phyloP scores from a whole-genome alignment of 2,113 vertebrate genomes.

The Paracanthobrama guichenoti region DNA sequence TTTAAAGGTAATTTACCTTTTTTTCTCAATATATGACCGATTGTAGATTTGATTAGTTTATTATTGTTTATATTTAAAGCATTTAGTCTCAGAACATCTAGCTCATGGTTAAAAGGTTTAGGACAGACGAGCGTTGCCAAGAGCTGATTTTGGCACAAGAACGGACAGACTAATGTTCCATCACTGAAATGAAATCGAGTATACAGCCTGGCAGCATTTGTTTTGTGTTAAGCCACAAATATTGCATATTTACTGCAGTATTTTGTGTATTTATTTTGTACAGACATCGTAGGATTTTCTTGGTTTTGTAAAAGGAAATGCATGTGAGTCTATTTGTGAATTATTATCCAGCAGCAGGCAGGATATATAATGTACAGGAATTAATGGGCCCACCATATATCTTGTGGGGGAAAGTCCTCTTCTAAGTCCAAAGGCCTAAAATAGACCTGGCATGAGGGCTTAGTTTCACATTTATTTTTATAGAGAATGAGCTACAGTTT shows the following conservation, averaged over 20 bases:
- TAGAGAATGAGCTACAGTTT: not conserved
- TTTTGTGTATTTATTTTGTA: not conserved
- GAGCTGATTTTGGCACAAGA: slow-evolving; percentile 3
- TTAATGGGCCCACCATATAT: not conserved
- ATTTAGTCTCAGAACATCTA: not conserved
- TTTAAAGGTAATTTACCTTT: not conserved
- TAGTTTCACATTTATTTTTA: not conserved
- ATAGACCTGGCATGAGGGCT: not conserved
- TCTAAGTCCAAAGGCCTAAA: not conserved
- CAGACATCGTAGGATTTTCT: not conserved
- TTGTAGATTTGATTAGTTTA: too few species aligned
- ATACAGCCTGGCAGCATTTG: not conserved
- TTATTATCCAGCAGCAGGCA: not conserved
- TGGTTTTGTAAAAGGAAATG: slow-evolving; percentile 3
- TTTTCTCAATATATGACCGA: not conserved
- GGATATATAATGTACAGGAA: not conserved
- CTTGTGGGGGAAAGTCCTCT: not conserved
- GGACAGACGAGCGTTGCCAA: not conserved
- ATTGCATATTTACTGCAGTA: not conserved
- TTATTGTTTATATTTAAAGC: too few species aligned
- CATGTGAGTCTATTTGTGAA: not conserved
- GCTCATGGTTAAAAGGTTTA: not conserved
- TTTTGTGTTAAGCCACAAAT: not conserved
- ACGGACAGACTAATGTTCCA: not conserved
- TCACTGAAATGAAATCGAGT: not conserved